These are phyloP conservation scores for Cephalotes varians DNA, from an alignment of 2,888 invertebrate genomes.

Conservation along the genomic window DNA sequence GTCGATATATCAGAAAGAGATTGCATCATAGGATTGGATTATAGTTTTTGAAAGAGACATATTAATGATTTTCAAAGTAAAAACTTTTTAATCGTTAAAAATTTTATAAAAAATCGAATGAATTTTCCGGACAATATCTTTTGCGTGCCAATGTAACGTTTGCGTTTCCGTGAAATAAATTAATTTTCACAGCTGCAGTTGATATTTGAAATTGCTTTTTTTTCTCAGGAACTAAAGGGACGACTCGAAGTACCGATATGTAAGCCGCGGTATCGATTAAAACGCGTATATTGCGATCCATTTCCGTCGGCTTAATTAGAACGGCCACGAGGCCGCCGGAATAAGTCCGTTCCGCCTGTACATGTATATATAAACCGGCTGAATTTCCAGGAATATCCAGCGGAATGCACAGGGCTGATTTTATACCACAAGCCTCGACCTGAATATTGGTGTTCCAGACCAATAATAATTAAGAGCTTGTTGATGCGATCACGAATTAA, in stretches of 20 bases:
- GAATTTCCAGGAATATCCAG: conserved; percentile 50
- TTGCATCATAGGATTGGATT: not conserved
- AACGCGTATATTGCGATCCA: conserved; percentile 66
- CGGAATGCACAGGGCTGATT: conserved; percentile 36
- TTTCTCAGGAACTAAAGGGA: conserved; percentile 29
- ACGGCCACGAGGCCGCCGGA: conserved; percentile 62
- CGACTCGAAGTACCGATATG: conserved; percentile 27
- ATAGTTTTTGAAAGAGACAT: not conserved
- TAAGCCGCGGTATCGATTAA: conserved; percentile 64
- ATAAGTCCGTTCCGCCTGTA: conserved; percentile 47
- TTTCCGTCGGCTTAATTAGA: conserved; percentile 65
- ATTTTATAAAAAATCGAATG: conserved; percentile 3
- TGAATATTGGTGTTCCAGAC: conserved; percentile 41
- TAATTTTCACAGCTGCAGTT: conserved; percentile 39
- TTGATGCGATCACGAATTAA: conserved; percentile 37
- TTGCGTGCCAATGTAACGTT: not conserved
- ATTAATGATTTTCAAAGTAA: not conserved
- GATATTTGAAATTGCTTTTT: conserved; percentile 32
- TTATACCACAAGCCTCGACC: conserved; percentile 38
- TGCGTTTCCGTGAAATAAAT: conserved; percentile 12
- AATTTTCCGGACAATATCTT: not conserved
- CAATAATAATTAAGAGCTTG: conserved; percentile 50
- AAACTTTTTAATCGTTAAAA: not conserved
- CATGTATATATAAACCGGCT: not conserved
- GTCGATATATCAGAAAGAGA: not conserved